A percentile compares a stretch with the other conserved stretches of the same genome.
phyloP scores from a whole-genome alignment of 2,113 vertebrate species.

The Indri indri region DNA sequence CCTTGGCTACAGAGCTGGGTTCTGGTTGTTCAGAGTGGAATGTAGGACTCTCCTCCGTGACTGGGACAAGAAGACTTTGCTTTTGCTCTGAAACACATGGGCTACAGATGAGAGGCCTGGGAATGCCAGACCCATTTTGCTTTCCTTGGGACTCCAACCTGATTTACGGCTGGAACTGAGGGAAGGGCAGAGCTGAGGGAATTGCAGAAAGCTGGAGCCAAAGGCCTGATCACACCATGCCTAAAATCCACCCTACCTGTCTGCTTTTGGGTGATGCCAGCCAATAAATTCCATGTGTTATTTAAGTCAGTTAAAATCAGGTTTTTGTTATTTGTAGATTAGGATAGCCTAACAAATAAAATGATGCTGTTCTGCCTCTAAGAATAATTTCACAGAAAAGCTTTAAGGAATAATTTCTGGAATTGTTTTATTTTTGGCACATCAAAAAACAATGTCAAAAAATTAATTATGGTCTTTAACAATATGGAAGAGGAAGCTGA shows the following conservation, averaged over 20 bases:
- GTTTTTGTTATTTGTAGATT: background rate
- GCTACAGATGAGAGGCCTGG: background rate
- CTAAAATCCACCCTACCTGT: background rate
- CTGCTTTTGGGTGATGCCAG: background rate
- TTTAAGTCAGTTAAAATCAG: background rate
- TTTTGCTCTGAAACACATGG: background rate
- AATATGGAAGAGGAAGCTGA: constrained; percentile 19
- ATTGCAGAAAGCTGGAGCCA: background rate
- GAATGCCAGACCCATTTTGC: background rate
- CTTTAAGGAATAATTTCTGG: constrained; percentile 30
- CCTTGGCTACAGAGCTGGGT: background rate
- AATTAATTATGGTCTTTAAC: constrained; percentile 37
- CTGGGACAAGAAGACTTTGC: background rate
- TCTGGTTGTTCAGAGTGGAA: background rate
- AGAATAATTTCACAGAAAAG: constrained; percentile 35
- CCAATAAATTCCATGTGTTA: background rate
- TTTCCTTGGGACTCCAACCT: background rate
- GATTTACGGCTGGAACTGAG: background rate
- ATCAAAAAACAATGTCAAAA: constrained; percentile 38
- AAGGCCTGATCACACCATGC: background rate
- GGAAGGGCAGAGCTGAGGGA: background rate
- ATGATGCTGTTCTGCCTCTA: background rate
- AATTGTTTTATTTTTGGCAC: constrained; percentile 38
- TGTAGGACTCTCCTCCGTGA: background rate
- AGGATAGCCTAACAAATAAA: background rate